Evolutionary conservation across 1,140 invertebrate genomes (phyloP), one percentile per base, ranked within the genome.

Genomic region (Latrodectus geometricus): DNA sequence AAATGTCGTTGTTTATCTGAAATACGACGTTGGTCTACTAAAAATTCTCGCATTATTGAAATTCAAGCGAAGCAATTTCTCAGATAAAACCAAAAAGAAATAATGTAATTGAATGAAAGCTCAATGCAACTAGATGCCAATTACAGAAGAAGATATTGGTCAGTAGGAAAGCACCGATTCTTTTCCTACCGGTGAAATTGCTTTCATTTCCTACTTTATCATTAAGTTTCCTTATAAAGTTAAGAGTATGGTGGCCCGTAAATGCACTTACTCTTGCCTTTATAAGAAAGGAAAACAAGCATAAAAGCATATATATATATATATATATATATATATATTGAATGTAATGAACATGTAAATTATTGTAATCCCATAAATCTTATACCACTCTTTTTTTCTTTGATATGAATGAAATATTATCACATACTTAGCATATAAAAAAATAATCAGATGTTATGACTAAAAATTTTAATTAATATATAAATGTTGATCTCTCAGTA

Each of bases 51-150:
- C 66, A 77, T n/a, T 77, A 65, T 77, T 78, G 83, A 72, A 77
- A 86, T 20, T 77, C 50, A 12, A 23, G 23, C 70, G 70, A 73
- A 72, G 74, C 65, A 86, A 86, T 77, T 23, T 84, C 74, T 86
- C 83, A 86, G 77, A 61, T 70, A 20, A 69, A 61, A 77, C 23
- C 74, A 49, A 86, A 86, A 61, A 78, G 83, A 86, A 86, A 85
- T 50, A 77, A 65, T 72, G 35, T 86, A 86, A 86, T 86, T 86
- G 83, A 86, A 86, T 86, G 83, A 78, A 86, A 86, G 83, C 83
- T 78, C 83, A 86, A 52, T 75, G 66, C 77, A 86, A 86, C 77
- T 86, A 74, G 83, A 86, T 86, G 83, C 75, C 83, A 86, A 86
- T 86, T 86, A 86, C 83, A 85, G 77, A 77, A 85, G 83, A 70